Conservation (phyloP, 2,888 invertebrate genomes). For the Glaucopsyche alexis region DNA sequence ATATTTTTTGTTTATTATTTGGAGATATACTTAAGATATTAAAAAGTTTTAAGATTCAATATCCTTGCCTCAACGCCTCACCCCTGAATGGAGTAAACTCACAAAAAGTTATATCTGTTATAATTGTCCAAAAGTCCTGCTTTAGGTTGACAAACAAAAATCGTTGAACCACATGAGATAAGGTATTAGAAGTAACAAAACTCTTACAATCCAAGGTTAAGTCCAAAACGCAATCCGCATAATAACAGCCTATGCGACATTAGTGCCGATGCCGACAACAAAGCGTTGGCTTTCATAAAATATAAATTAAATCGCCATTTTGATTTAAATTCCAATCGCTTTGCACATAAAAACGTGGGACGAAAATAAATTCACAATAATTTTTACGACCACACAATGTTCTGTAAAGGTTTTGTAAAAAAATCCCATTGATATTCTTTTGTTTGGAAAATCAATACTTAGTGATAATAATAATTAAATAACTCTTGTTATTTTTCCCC, state of each 20-base stretch:
- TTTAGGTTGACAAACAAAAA: background rate
- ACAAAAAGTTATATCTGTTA: no score
- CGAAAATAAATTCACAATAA: constrained; percentile 3
- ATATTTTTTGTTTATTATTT: no score
- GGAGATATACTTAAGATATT: no score
- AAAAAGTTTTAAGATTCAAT: no score
- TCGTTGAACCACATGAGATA: background rate
- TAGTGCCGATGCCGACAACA: background rate
- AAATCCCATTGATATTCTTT: background rate
- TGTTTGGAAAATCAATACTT: background rate
- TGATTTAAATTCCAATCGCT: constrained; percentile 30
- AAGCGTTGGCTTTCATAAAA: constrained; percentile 16
- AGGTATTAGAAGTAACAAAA: background rate
- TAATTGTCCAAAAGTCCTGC: no score
- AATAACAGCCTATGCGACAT: background rate
- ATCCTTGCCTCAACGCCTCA: no score
- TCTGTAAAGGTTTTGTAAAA: background rate
- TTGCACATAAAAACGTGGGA: constrained; percentile 30
- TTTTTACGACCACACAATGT: background rate
- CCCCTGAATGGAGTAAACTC: no score
- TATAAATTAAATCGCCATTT: constrained; percentile 16
- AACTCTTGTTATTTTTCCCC: no score
- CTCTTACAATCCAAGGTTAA: background rate
- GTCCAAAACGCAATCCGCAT: constrained; percentile 10
- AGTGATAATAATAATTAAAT: no score